phyloP scores from a whole-genome alignment of 2,797 vertebrate genomes.

The Numenius phaeopus region DNA sequence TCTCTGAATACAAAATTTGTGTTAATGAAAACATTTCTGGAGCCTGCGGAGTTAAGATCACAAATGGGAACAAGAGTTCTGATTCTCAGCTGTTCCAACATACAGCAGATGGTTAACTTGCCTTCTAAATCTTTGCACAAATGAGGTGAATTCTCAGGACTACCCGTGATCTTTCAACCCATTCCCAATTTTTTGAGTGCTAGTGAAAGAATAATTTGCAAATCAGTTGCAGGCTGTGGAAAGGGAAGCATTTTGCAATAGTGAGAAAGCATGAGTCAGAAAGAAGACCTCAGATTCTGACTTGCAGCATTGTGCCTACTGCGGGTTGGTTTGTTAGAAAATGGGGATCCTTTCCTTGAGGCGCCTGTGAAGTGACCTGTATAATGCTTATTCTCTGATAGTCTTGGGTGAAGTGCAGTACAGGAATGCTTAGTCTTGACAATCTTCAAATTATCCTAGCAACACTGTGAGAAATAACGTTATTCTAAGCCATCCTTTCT shows the following conservation, averaged over 20 bases:
- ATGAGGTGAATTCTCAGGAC: slow-evolving; percentile 8
- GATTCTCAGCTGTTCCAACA: slow-evolving; percentile 9
- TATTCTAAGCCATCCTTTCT: neutral
- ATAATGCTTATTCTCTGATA: neutral
- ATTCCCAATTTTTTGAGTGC: neutral
- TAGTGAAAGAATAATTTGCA: neutral
- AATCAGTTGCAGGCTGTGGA: neutral
- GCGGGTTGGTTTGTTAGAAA: neutral
- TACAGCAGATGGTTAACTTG: slow-evolving; percentile 31
- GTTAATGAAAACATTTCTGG: slow-evolving; percentile 29
- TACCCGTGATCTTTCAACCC: neutral
- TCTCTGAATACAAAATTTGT: neutral
- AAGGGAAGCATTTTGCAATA: neutral
- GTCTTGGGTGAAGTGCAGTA: neutral
- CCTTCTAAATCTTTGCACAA: slow-evolving; percentile 13
- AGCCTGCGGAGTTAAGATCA: neutral
- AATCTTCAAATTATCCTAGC: neutral
- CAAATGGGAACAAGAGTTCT: neutral
- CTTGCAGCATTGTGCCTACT: neutral
- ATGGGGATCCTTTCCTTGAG: neutral
- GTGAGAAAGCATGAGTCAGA: neutral
- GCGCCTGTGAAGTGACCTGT: neutral
- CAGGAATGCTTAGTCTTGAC: neutral
- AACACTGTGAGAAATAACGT: neutral
- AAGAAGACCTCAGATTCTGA: neutral